These are phyloP conservation scores for Palloptera scutellata DNA, from an alignment of 2,888 invertebrate genomes.

Conservation along the genomic window DNA sequence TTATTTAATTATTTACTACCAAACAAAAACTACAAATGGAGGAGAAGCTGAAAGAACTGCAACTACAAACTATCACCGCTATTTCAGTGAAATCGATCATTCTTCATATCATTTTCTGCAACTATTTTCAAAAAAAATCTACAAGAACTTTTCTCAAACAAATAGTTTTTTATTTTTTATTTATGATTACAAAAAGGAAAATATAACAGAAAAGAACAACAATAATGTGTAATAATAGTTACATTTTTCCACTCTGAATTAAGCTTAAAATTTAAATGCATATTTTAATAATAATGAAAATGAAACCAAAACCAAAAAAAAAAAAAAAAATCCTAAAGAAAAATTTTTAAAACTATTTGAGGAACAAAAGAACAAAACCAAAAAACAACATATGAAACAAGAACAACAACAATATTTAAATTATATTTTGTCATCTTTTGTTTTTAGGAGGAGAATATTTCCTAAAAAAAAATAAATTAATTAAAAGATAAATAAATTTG, in stretches of 20 bases:
- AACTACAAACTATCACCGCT: no score
- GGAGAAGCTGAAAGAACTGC: no score
- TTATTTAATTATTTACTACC: no score
- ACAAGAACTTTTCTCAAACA: not conserved
- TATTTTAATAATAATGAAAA: not conserved
- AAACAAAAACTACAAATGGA: no score
- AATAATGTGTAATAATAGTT: not conserved
- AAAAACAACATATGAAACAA: not conserved
- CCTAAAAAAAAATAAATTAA: slow-evolving; percentile 3
- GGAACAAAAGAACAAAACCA: slow-evolving; percentile 1
- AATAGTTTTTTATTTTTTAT: not conserved
- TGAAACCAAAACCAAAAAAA: not conserved
- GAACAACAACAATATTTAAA: no score
- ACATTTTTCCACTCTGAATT: not conserved
- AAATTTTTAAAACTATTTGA: not conserved
- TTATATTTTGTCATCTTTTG: not conserved
- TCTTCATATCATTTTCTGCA: no score
- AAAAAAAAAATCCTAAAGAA: not conserved
- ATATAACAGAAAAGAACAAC: not conserved
- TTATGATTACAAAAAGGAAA: not conserved
- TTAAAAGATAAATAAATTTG: not conserved
- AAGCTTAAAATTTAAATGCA: not conserved
- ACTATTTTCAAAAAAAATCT: no score
- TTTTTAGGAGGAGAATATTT: slow-evolving; percentile 5
- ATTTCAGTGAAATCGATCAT: no score